Evolutionary conservation across 2,113 vertebrate species (phyloP).

Genomic region (Blennius ocellaris): DNA sequence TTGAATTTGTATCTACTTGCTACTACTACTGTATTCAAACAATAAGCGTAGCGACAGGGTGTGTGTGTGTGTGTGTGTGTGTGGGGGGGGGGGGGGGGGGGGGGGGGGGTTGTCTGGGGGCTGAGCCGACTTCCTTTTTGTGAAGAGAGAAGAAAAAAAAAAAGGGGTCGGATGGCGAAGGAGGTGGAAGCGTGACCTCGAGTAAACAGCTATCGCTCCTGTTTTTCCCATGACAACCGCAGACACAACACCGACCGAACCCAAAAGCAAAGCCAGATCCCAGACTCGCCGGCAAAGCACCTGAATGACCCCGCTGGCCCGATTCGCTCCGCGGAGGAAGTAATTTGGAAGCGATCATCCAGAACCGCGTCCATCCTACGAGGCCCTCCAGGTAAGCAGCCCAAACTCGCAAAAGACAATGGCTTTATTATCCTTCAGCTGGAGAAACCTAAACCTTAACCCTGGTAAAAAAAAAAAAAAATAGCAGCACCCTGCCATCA

Average conservation of each 20-base stretch:
- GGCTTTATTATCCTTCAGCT: slow-evolving; percentile 72
- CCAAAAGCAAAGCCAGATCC: slow-evolving; percentile 35
- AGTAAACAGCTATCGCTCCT: slow-evolving; percentile 66
- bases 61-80: too few species aligned
- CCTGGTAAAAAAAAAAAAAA: too few species aligned
- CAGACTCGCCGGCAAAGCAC: slow-evolving; percentile 38
- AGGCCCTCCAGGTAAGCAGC: slow-evolving; percentile 75
- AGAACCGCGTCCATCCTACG: slow-evolving; percentile 49
- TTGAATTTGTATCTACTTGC: slow-evolving; percentile 66
- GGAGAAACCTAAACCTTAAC: slow-evolving; percentile 52
- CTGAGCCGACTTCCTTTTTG: slow-evolving; percentile 69
- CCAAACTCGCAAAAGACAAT: slow-evolving; percentile 71
- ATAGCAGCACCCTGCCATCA: slow-evolving; percentile 71
- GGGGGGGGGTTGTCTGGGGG: slow-evolving; percentile 60
- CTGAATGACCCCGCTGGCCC: slow-evolving; percentile 57
- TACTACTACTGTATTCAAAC: slow-evolving; percentile 74
- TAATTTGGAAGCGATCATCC: slow-evolving; percentile 74
- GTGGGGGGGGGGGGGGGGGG: slow-evolving; percentile 4
- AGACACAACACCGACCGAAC: slow-evolving; percentile 66
- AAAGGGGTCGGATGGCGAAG: slow-evolving; percentile 52
- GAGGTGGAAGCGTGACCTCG: slow-evolving; percentile 62
- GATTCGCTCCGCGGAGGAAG: slow-evolving; percentile 56
- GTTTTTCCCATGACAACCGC: slow-evolving; percentile 58
- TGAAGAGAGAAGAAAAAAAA: slow-evolving; percentile 27
- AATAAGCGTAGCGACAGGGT: slow-evolving; percentile 64